Base-by-base conservation (phyloP, 2,888 invertebrate species). In the Creontiades dilutus region DNA sequence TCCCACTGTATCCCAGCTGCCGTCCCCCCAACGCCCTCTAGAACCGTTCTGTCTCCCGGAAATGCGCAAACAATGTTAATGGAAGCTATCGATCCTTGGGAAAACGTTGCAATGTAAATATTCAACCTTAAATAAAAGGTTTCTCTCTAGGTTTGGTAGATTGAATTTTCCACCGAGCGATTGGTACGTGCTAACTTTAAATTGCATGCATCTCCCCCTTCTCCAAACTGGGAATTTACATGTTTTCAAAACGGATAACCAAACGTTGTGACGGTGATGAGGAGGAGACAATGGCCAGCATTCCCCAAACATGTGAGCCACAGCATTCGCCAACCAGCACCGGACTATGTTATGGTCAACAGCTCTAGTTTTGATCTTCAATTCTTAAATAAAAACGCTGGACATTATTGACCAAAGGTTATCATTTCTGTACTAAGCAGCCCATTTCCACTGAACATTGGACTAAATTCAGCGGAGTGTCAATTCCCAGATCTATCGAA, bases 51-150 rank as follows among this genome's bases (percentile, higher is more conserved):
- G 19, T 46, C 28, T 46, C 78, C 47, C 78, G 37, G 78, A 78
- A 78, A 78, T 78, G 78, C 47, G 78, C 78, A 14, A 78, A 78
- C 78, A 78, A 46, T 78, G 78, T 78, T 78, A 78, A 78, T 78
- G 78, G 78, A 78, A 78, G 78, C 78, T 46, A 78, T 78, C 78
- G 78, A 78, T 78, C 78, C 46, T 78, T 78, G 47, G 46, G 46
- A 78, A 78, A 78, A 78, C 78, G 46, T 78, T 78, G 37, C 78
- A 78, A 78, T 78, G 78, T 47, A 78, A 78, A 78, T 78, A 46
- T 46, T 78, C 78, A n/a, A 19, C 4, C 78, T 46, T 46, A 46
- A 78, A 46, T 46, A 78, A 78, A 78, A 46, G 47, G 37, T 78
- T 47, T 11, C 78, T 46, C 46, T 14, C 19, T 46, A 23, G 7